These are phyloP conservation scores for Carassius carassius DNA, from an alignment of 2,113 vertebrate genomes.

Conservation along the genomic window DNA sequence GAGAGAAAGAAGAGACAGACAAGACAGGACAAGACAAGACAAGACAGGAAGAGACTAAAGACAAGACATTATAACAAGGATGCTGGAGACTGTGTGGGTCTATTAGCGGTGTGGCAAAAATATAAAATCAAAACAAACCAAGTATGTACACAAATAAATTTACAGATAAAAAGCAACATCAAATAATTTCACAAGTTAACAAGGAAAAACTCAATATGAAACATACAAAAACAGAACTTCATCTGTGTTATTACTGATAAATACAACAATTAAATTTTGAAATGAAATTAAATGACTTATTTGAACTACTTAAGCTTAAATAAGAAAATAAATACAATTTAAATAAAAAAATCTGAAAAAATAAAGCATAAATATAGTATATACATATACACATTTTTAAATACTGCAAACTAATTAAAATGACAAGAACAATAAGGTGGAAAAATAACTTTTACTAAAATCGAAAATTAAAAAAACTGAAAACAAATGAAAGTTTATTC, in stretches of 20 bases:
- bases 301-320: neutral
- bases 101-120: conserved; percentile 8
- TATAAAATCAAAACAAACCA: neutral
- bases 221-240: conserved; percentile 2
- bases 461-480: neutral
- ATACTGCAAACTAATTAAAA: neutral
- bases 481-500: neutral
- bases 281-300: too few relatives aligned
- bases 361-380: neutral
- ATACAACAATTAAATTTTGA: neutral
- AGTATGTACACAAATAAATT: conserved; percentile 15
- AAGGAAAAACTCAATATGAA: neutral
- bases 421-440: neutral
- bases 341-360: neutral
- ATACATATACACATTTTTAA: neutral
- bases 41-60: conserved; percentile 26
- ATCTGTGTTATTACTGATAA: neutral
- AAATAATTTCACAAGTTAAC: neutral
- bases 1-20: conserved; percentile 36
- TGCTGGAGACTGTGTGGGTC: neutral
- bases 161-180: conserved; percentile 23
- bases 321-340: neutral
- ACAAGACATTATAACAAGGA: conserved; percentile 38
- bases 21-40: conserved; percentile 11
- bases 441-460: too few relatives aligned